Conservation (phyloP, 2,888 invertebrate genomes). For the Steinernema carpocapsae region DNA sequence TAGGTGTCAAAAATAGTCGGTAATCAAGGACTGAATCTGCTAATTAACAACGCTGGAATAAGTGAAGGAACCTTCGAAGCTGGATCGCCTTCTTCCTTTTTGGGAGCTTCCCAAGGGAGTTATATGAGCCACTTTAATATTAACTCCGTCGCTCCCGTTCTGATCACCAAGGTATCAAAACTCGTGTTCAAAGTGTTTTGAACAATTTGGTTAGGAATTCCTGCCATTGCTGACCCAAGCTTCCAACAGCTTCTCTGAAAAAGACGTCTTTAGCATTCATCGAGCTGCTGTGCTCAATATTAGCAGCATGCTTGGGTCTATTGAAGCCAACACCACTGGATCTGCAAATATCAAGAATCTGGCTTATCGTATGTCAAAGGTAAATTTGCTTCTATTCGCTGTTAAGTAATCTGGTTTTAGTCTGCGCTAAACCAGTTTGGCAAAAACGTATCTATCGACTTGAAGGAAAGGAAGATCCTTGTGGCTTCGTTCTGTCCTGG, state of each 20-base stretch:
- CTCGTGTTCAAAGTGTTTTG: no score
- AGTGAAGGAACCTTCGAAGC: conserved; percentile 78
- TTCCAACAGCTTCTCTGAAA: background rate
- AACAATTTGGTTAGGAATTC: background rate
- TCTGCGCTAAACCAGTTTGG: conserved; percentile 57
- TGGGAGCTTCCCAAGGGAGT: background rate
- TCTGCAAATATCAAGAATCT: background rate
- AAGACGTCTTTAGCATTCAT: background rate
- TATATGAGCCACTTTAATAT: conserved; percentile 35
- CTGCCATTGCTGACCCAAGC: background rate
- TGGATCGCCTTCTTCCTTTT: background rate
- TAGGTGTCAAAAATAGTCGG: conserved; percentile 71
- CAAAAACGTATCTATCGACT: conserved; percentile 42
- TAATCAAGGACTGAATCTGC: conserved; percentile 80
- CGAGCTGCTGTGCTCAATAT: conserved; percentile 1
- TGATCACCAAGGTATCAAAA: conserved; percentile 11
- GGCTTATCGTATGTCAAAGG: background rate
- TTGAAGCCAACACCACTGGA: background rate
- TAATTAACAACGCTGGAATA: conserved; percentile 87
- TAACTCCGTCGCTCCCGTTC: conserved; percentile 34
- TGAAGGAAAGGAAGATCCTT: conserved; percentile 49
- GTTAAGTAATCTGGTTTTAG: conserved; percentile 40
- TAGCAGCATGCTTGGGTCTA: background rate
- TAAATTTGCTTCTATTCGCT: background rate
- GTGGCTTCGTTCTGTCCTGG: conserved; percentile 39